A percentile compares a stretch with the other conserved stretches of the same genome.
Conservation (phyloP, 2,797 vertebrate species). For the Glossophaga mutica region DNA sequence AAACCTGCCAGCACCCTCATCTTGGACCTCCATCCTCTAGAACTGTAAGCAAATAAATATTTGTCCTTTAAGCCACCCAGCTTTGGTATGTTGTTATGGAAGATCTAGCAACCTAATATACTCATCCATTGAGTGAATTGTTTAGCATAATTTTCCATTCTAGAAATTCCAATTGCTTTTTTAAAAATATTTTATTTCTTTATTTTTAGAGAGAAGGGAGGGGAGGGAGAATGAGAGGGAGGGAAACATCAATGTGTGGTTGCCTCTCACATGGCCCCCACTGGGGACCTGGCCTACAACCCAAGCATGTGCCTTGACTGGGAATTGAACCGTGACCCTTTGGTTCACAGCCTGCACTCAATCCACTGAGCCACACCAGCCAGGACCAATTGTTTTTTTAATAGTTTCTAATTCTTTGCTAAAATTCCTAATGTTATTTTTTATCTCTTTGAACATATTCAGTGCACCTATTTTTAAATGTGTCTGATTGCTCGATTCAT, state of each 20-base stretch:
- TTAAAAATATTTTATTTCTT: too few species aligned
- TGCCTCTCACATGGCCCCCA: too few species aligned
- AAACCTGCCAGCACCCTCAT: background rate
- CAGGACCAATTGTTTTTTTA: background rate
- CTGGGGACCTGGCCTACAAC: too few species aligned
- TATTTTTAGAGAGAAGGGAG: too few species aligned
- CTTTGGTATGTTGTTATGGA: background rate
- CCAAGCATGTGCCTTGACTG: too few species aligned
- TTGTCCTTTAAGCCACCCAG: too few species aligned
- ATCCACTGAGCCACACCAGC: too few species aligned
- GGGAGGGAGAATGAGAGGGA: too few species aligned
- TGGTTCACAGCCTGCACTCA: too few species aligned
- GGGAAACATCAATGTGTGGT: too few species aligned
- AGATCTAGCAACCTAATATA: background rate
- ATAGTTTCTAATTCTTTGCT: background rate
- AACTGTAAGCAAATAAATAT: background rate
- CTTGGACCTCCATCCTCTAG: background rate
- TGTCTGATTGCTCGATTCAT: background rate
- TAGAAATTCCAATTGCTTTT: background rate
- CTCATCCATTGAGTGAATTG: background rate
- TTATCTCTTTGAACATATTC: background rate
- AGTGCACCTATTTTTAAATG: background rate
- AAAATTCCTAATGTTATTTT: background rate
- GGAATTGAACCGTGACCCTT: too few species aligned
- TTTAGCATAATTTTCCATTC: background rate